Evolutionary conservation across 2,888 invertebrate species (phyloP), one percentile per base, ranked within the genome.

Genomic region (Spisula solida): DNA sequence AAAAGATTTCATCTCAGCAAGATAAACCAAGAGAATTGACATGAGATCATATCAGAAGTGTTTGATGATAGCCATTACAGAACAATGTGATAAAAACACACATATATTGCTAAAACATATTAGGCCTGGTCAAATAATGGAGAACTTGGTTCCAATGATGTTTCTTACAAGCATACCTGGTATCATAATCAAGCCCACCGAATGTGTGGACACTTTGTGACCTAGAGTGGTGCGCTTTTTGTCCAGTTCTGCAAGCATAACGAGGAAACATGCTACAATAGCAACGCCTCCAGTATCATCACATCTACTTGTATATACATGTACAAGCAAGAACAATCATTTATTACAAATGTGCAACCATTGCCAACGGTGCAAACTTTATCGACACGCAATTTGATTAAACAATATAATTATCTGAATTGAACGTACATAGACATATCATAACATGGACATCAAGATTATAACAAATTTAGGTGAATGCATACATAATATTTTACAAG

Each of bases 181-280:
- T 83, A 66, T 88, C 82, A 75, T 85, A 83, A 82, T 89, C 90
- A 47, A 92, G 86, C 34, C 90, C 92, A 85, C 90, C 87, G 85
- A 90, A 92, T 79, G 88, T 92, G 78, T 91, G 91, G n/a, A 87
- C 86, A 88, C 92, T 92, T 87, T 88, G 81, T 66, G 92, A 92
- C 78, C 92, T 84, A 90, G 51, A 79, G 66, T 91, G 92, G 31
- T 84, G 75, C 16, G 34, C 79, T 75, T 85, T 87, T 48, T 75
- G 34, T 47, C 75, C 47, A 20, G 51, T 80, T 86, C 92, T 92
- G 92, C 80, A 92, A 92, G 88, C 92, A 92, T 82, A 91, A 85
- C 79, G 79, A 85, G 78, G 85, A 79, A 20, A 78, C 85, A 85
- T 85, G 85, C 85, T 41, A 79, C 18, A 34, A 34, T 31, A 75